phyloP scores from a whole-genome alignment of 2,888 invertebrate genomes.

The Cheilosia vernalis region DNA sequence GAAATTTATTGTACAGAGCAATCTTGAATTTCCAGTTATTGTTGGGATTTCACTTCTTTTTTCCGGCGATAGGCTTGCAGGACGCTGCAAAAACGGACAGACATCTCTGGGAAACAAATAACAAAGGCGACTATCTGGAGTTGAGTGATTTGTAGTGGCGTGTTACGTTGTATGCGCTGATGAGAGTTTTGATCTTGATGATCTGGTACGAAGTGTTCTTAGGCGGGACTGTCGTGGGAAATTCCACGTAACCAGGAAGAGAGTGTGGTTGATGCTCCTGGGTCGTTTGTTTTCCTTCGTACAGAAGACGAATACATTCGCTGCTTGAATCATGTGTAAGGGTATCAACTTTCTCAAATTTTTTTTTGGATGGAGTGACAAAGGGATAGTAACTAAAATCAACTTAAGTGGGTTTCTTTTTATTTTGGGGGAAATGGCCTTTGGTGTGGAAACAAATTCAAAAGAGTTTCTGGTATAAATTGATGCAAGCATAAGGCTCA shows the following conservation, averaged over 20 bases:
- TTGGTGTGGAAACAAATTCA: too few species aligned
- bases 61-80: too few species aligned
- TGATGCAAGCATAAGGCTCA: too few species aligned
- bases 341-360: constrained; percentile 33
- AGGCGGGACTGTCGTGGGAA: constrained; percentile 43
- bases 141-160: constrained; percentile 2
- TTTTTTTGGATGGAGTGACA: too few species aligned
- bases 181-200: constrained; percentile 31
- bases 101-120: neutral
- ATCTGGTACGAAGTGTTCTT: constrained; percentile 18
- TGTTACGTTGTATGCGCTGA: constrained; percentile 11
- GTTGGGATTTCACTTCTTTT: constrained; percentile 33
- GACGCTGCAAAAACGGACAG: too few species aligned
- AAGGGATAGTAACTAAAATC: too few species aligned
- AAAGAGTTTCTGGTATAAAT: too few species aligned
- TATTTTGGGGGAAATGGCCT: too few species aligned
- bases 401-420: too few species aligned
- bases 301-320: constrained; percentile 5
- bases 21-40: constrained; percentile 60
- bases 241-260: constrained; percentile 32
- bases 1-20: constrained; percentile 52
- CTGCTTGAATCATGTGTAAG: neutral
- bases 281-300: constrained; percentile 8
- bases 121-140: neutral
- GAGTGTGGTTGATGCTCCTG: constrained; percentile 47